Conservation (phyloP, 1,140 invertebrate species). For the Phenacoccus solenopsis region DNA sequence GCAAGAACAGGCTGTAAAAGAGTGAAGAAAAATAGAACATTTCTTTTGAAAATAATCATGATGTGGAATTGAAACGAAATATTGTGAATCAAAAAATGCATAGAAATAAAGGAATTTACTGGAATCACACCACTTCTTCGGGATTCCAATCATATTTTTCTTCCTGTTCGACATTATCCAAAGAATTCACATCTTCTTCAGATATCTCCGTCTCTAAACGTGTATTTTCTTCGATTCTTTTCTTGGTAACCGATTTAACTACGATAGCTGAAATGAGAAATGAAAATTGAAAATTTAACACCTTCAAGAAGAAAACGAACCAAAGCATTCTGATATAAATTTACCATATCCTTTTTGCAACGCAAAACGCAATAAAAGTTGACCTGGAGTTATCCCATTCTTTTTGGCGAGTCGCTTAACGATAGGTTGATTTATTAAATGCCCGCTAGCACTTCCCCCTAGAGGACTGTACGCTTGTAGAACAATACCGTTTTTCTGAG, state of each 20-base stretch:
- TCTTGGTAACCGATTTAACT: conserved; percentile 48
- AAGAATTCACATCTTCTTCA: conserved; percentile 39
- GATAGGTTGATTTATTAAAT: conserved; percentile 43
- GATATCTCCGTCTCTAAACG: conserved; percentile 47
- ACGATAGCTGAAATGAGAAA: conserved; percentile 43
- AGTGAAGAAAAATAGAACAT: not conserved
- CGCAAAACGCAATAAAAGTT: conserved; percentile 54
- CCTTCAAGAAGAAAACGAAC: not conserved
- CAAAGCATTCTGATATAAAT: not conserved
- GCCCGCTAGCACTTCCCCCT: conserved; percentile 44
- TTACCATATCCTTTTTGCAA: conserved; percentile 48
- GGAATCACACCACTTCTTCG: conserved; percentile 28
- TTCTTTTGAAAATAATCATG: not conserved
- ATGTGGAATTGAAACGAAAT: not conserved
- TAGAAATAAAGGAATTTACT: not conserved
- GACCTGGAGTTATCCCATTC: conserved; percentile 44
- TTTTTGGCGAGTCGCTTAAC: conserved; percentile 44
- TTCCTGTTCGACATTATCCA: conserved; percentile 40
- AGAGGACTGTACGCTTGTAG: conserved; percentile 68
- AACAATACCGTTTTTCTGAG: conserved; percentile 48
- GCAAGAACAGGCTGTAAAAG: not conserved
- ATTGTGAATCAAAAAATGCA: not conserved
- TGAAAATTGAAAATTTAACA: too few species aligned
- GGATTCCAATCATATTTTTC: conserved; percentile 63
- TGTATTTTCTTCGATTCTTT: conserved; percentile 53